Evolutionary conservation across 1,140 invertebrate species (phyloP).

Genomic region (Chironomus striatipennis): DNA sequence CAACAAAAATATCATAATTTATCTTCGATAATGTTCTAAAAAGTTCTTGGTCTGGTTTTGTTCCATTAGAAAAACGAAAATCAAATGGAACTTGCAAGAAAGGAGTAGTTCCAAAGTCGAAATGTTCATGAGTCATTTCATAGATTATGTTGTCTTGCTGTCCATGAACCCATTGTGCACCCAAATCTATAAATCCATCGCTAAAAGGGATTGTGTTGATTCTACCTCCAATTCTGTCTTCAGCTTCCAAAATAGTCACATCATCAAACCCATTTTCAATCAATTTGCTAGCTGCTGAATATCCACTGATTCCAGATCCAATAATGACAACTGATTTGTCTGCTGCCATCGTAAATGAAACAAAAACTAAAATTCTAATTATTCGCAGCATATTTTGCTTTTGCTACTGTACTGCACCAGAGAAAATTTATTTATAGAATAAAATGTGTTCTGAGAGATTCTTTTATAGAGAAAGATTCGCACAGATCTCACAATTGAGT

Average conservation of each 20-base stretch:
- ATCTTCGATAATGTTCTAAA: slow-evolving; percentile 30
- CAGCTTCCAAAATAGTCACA: slow-evolving; percentile 54
- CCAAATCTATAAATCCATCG: slow-evolving; percentile 60
- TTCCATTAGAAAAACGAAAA: slow-evolving; percentile 38
- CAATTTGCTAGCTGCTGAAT: slow-evolving; percentile 47
- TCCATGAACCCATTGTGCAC: slow-evolving; percentile 62
- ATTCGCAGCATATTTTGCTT: no score
- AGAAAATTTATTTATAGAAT: no score
- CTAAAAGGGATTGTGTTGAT: slow-evolving; percentile 52
- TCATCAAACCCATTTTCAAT: slow-evolving; percentile 45
- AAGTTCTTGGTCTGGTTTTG: slow-evolving; percentile 33
- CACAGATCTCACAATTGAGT: no score
- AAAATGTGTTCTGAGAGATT: no score
- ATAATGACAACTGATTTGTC: slow-evolving; percentile 43
- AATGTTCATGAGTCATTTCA: slow-evolving; percentile 48
- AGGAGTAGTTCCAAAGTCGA: slow-evolving; percentile 41
- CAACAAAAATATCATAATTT: slow-evolving; percentile 30
- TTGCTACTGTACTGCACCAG: no score
- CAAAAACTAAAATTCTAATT: no score
- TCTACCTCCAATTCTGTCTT: slow-evolving; percentile 60
- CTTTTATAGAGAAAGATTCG: no score
- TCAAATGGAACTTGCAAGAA: slow-evolving; percentile 31
- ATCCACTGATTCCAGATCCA: slow-evolving; percentile 50
- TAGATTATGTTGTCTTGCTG: slow-evolving; percentile 61
- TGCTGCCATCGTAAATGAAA: background rate